Percentiles rank a stretch among this genome's conserved stretches.
Conservation (phyloP, 2,797 vertebrate species). For the Mus caroli region DNA sequence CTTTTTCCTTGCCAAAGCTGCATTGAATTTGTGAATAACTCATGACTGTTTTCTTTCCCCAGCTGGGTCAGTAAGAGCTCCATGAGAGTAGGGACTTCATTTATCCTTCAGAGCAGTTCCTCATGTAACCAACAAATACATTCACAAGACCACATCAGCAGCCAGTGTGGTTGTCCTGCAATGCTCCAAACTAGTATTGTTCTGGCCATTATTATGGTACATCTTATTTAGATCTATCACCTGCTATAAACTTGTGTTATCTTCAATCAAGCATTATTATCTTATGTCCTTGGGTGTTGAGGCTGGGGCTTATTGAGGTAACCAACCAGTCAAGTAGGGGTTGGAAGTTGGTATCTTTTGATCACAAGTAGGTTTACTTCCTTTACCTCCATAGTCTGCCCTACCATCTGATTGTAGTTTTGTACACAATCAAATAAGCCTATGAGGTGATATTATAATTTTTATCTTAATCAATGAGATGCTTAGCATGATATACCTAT, state of each 20-base stretch:
- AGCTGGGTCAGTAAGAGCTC: not conserved
- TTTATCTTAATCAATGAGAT: conserved; percentile 64
- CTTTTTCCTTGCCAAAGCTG: not conserved
- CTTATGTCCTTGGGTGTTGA: not conserved
- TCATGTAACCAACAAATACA: conserved; percentile 31
- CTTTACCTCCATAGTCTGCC: not conserved
- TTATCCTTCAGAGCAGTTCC: not conserved
- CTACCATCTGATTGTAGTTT: conserved; percentile 2
- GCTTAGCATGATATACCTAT: not conserved
- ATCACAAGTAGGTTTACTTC: conserved; percentile 27
- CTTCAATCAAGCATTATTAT: not conserved
- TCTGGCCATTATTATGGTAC: conserved; percentile 28
- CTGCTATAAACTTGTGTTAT: conserved; percentile 11
- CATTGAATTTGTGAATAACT: not conserved
- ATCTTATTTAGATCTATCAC: not conserved
- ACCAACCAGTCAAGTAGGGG: not conserved
- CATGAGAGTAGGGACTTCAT: not conserved
- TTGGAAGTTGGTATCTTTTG: conserved; percentile 10
- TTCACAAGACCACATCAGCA: conserved; percentile 49
- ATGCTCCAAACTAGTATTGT: not conserved
- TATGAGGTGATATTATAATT: conserved; percentile 58
- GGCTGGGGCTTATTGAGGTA: not conserved
- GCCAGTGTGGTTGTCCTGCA: conserved; percentile 27
- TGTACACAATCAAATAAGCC: conserved; percentile 53
- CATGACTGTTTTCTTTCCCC: not conserved